phyloP scores from a whole-genome alignment of 2,888 invertebrate genomes.

The Sphaerophoria taeniata region DNA sequence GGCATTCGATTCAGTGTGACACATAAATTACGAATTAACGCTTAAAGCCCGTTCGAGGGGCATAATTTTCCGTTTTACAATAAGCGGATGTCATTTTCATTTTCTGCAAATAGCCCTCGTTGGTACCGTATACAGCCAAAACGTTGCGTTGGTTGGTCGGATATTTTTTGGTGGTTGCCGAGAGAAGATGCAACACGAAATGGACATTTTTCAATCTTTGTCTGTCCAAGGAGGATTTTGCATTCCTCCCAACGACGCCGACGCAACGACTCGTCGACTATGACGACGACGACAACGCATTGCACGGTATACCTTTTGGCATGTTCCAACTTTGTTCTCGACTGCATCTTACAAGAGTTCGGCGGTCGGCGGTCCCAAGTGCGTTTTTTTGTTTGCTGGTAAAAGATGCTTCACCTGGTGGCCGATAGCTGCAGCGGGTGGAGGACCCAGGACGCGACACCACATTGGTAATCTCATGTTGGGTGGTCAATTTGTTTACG shows the following conservation, averaged over 20 bases:
- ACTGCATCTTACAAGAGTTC: slow-evolving; percentile 46
- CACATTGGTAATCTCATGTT: slow-evolving; percentile 73
- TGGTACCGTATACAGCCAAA: slow-evolving; percentile 71
- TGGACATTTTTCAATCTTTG: slow-evolving; percentile 83
- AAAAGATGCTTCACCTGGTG: slow-evolving; percentile 30
- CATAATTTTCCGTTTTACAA: slow-evolving; percentile 76
- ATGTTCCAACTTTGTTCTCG: slow-evolving; percentile 52
- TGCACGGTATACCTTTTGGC: slow-evolving; percentile 34
- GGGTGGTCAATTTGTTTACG: slow-evolving; percentile 75
- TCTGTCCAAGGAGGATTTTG: slow-evolving; percentile 77
- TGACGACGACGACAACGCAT: slow-evolving; percentile 13
- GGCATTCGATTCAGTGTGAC: slow-evolving; percentile 83
- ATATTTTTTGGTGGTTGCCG: background rate
- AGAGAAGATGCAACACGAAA: slow-evolving; percentile 57
- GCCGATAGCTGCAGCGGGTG: slow-evolving; percentile 17
- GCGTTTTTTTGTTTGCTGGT: slow-evolving; percentile 14
- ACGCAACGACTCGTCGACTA: slow-evolving; percentile 3
- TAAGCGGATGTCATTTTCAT: slow-evolving; percentile 76
- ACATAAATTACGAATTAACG: slow-evolving; percentile 83
- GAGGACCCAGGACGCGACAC: slow-evolving; percentile 57
- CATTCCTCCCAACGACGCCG: slow-evolving; percentile 53
- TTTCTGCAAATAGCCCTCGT: slow-evolving; percentile 76
- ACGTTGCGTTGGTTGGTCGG: slow-evolving; percentile 62
- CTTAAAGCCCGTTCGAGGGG: slow-evolving; percentile 80
- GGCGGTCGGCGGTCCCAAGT: slow-evolving; percentile 55